Evolutionary conservation across 2,113 vertebrate species (phyloP), one percentile per base, ranked within the genome.

Genomic region (Morone chrysops): DNA sequence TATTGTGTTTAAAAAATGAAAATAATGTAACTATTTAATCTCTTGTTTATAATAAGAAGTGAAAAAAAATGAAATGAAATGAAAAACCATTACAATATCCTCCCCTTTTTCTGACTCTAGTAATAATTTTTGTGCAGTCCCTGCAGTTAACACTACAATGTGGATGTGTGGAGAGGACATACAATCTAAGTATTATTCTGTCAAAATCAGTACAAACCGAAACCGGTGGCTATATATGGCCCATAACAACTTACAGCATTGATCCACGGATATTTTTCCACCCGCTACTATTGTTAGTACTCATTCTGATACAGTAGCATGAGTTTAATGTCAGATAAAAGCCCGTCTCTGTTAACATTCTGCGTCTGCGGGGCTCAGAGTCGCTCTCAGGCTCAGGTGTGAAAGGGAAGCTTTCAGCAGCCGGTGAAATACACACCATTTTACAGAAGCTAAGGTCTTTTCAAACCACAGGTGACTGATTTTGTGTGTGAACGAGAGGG

Each of bases 321-420:
- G 22, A 13, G 56, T 20, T 12, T 16, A 65, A 60, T 69, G 18
- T 50, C 43, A 53, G 59, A 57, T 67, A 13, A 68, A 59, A 36
- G 61, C 43, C 43, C 0, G 7, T 74, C 48, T 70, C 17, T 65
- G 61, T 12, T 43, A 54, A 2, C 38, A 76, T n/a, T 18, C 70
- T 45, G 70, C 2, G 2, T 60, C 16, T n/a, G 36, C 68, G 41
- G 50, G 50, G 51, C 40, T 71, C 2, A 1, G 22, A 10, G 41
- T 6, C 12, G 4, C 45, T 61, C 36, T 65, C 43, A 25, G 50
- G 22, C 51, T 20, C 43, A 47, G 56, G 81, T 81, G 74, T 78
- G 73, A 78, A 73, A 59, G 16, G 59, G 45, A 38, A 82, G 75
- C 70, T 53, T 53, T 65, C 38, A 53, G 36, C 20, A 57, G 54